Percentiles rank a stretch among this genome's conserved stretches.
Conservation (phyloP, 2,888 invertebrate species). For the Nomada ferruginata region DNA sequence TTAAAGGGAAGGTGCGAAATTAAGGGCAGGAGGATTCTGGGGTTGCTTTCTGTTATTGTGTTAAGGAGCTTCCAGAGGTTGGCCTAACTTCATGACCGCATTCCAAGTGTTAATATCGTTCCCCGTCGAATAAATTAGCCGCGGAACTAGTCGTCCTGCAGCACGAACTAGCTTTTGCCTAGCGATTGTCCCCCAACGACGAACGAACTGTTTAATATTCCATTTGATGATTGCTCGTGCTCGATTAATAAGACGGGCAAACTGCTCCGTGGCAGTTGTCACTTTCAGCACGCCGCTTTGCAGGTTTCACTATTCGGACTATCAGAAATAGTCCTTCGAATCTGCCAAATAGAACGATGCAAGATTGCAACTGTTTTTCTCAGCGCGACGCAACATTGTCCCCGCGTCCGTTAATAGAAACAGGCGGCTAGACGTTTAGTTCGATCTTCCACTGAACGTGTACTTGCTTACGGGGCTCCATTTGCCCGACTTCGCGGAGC, state of each 20-base stretch:
- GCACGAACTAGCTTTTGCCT: constrained; percentile 38
- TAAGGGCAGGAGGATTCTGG: neutral
- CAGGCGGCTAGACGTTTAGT: neutral
- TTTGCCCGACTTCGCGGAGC: neutral
- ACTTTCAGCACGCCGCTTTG: no score
- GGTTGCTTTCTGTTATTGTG: neutral
- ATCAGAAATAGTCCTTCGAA: no score
- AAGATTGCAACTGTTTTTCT: neutral
- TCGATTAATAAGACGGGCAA: constrained; percentile 6
- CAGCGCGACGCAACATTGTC: neutral
- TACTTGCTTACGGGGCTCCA: neutral
- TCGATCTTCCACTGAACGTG: neutral
- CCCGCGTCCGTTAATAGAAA: neutral
- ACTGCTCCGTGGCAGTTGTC: neutral
- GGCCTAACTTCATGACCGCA: neutral
- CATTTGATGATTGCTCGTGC: constrained; percentile 43
- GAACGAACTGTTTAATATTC: constrained; percentile 20
- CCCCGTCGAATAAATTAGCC: constrained; percentile 45
- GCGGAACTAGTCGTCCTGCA: constrained; percentile 9
- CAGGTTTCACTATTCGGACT: no score
- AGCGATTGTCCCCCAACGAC: constrained; percentile 34
- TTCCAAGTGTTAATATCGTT: constrained; percentile 42
- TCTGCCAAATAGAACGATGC: neutral
- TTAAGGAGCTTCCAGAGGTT: neutral
- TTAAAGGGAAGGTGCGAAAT: no score